phyloP scores from a whole-genome alignment of 2,888 invertebrate species.

The Ceriagrion tenellum region DNA sequence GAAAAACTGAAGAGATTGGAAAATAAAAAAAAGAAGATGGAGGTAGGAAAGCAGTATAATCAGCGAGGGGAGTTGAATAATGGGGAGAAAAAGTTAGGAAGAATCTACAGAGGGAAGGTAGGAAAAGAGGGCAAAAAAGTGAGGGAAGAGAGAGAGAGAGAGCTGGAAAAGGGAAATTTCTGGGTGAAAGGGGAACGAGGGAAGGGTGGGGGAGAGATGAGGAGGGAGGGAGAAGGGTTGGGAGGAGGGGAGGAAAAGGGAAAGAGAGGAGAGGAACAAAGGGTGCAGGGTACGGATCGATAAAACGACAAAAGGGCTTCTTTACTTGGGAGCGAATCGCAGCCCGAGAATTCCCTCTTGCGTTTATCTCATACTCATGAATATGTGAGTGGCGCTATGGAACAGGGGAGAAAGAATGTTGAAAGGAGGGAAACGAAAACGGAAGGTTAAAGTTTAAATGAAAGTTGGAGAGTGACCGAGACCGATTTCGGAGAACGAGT shows the following conservation, averaged over 20 bases:
- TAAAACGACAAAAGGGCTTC: constrained; percentile 8
- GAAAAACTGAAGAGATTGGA: background rate
- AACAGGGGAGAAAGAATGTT: background rate
- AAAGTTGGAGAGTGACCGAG: constrained; percentile 15
- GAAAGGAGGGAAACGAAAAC: constrained; percentile 9
- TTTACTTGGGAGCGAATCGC: background rate
- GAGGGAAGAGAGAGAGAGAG: background rate
- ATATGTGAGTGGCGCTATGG: constrained; percentile 15
- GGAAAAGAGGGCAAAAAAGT: constrained; percentile 2
- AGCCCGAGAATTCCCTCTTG: constrained; percentile 3
- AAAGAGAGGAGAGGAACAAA: background rate
- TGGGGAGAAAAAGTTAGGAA: constrained; percentile 4
- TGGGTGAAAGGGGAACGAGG: background rate
- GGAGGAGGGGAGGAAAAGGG: background rate
- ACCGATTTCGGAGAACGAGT: background rate
- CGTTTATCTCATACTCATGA: constrained; percentile 30
- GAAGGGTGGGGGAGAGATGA: background rate
- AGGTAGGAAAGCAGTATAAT: background rate
- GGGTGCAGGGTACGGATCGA: background rate
- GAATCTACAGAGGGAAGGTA: background rate
- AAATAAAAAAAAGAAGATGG: background rate
- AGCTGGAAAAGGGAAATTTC: constrained; percentile 20
- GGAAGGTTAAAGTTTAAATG: constrained; percentile 31
- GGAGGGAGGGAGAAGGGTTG: background rate
- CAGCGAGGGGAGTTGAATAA: background rate